Conservation (phyloP, 2,888 invertebrate species). For the Synanthedon tipuliformis region DNA sequence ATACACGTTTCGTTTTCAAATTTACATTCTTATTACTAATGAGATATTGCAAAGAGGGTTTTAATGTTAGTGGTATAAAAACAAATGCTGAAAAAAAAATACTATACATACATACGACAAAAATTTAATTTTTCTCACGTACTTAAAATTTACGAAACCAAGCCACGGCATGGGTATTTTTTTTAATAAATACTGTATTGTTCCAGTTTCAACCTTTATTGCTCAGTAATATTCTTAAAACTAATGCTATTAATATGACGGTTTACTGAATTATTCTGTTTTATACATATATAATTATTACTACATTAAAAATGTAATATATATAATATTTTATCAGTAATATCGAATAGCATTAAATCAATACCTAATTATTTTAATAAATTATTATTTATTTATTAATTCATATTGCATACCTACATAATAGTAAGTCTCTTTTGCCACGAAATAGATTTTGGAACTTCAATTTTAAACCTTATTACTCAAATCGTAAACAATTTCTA, state of each 20-base stretch:
- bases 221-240: slow-evolving; percentile 16
- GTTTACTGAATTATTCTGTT: slow-evolving; percentile 43
- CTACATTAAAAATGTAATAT: not conserved
- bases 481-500: no score
- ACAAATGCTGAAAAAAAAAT: not conserved
- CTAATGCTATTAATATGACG: slow-evolving; percentile 55
- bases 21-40: slow-evolving; percentile 4
- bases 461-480: no score
- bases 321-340: not conserved
- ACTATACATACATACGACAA: no score
- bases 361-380: not conserved
- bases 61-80: not conserved
- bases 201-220: slow-evolving; percentile 63
- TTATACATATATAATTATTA: not conserved
- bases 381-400: no score
- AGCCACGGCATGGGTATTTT: not conserved
- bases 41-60: not conserved
- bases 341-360: not conserved
- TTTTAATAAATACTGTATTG: slow-evolving; percentile 26
- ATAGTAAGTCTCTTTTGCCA: no score
- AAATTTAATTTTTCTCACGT: no score
- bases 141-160: no score
- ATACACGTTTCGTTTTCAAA: slow-evolving; percentile 25
- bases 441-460: no score
- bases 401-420: no score